Percentiles rank a stretch among this genome's conserved stretches.
phyloP scores from a whole-genome alignment of 2,113 vertebrate species.

The Callorhinus ursinus region DNA sequence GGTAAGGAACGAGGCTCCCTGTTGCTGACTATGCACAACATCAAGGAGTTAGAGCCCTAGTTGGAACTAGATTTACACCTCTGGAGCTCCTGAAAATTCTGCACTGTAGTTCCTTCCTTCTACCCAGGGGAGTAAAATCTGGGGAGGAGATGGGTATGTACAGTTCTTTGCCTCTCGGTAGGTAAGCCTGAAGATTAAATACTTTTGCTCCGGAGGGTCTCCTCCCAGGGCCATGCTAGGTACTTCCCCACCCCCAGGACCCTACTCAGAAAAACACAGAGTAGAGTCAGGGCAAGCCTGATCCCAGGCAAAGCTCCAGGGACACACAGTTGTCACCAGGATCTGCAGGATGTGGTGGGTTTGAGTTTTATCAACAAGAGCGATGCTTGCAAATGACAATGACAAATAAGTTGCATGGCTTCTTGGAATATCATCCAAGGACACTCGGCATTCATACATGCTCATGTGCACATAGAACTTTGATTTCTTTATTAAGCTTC shows the following conservation, averaged over 20 bases:
- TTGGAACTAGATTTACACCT: background rate
- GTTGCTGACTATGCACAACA: background rate
- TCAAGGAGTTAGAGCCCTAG: background rate
- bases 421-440: background rate
- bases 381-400: background rate
- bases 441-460: background rate
- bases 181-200: background rate
- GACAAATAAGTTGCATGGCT: background rate
- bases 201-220: background rate
- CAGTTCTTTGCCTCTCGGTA: background rate
- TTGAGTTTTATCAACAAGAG: background rate
- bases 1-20: background rate
- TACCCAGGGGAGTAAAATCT: background rate
- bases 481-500: slow-evolving; percentile 52
- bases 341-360: background rate
- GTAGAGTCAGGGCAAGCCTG: background rate
- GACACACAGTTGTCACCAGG: background rate
- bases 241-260: background rate
- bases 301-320: background rate
- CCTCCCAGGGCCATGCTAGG: background rate
- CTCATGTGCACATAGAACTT: background rate
- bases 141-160: background rate
- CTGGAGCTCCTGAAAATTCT: background rate
- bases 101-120: background rate
- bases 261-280: background rate